Evolutionary conservation across 2,888 invertebrate species (phyloP), one percentile per base, ranked within the genome.

Genomic region (Chaetogeoica ovagalla): DNA sequence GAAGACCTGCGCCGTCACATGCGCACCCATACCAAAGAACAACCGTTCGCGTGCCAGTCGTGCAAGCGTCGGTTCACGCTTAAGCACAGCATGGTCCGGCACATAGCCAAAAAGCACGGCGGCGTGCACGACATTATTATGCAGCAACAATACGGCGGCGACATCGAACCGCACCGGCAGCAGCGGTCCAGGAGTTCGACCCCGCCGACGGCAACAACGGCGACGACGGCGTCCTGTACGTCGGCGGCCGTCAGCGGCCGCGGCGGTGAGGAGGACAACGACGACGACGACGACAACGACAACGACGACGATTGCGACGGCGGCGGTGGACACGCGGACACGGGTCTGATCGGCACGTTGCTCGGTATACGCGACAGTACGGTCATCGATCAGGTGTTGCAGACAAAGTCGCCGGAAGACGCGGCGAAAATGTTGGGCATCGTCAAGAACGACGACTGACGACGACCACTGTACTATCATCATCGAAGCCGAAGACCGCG

Each of bases 51-150:
- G 82, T 97, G 96, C 86, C 94, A 95, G 86, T 91, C 95, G 65
- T 97, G 97, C 86, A 88, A 92, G 59, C 90, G 96, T 9, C 90
- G 94, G 83, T 97, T 97, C 87, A 96, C 96, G 0, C 88, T 97
- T 69, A 97, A 97, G 85, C 96, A 97, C 88, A 95, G 95, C 87
- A 96, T 97, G 96, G 89, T 96, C 83, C 90, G 96, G 0, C 96
- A 97, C 86, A 79, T 79, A 69, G 90, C 95, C 84, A 95, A 96
- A 88, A 96, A 96, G 86, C 96, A 96, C 86, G 90, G 90, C 83
- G 76, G 76, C 13, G 62, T 23, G 17, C 75, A 81, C 60, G 75
- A 79, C 21, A 30, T 30, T 30, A 30, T 30, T 30, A 30, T 4
- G 30, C 75, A 9, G 11, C 43, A 43, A 43, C 43, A 81, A n/a